Evolutionary conservation across 1,140 invertebrate genomes (phyloP), one percentile per base, ranked within the genome.

Genomic region (Tetramorium alpestre): DNA sequence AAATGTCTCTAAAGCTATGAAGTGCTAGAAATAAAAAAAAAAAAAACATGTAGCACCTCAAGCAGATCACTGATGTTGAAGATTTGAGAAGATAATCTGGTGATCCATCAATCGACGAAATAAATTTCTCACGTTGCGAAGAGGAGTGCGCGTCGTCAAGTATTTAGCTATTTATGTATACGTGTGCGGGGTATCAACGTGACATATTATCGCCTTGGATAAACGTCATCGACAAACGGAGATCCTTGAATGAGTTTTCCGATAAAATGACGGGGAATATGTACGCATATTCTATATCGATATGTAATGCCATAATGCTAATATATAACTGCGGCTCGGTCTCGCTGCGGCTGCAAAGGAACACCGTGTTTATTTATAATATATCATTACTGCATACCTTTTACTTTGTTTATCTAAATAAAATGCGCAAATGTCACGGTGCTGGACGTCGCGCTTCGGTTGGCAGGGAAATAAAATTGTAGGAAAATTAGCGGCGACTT

Each of bases 141-240:
- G 25, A 72, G 11, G 67, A 60, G 4, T 33, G 3, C 11, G 41
- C 18, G 18, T 56, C n/a, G 41, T 54, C 10, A 44, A 73, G 51
- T 72, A 25, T 73, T 75, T 38, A 60, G 54, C 54, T 84, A 82
- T 73, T 82, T 82, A 82, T 62, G 13, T 73, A 73, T 49, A 80
- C 60, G 47, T 41, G 13, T 38, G 47, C 6, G 0, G 60, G 54
- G 11, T 75, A 60, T 73, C 54, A 84, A 13, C 41, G n/a, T 84
- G 80, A 60, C 41, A 84, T 75, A 60, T 73, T 84, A 84, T 84
- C 80, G 54, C 41, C 25, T 75, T 18, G 80, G 80, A 82, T 82
- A 82, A 82, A 33, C 54, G 80, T 84, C 80, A 84, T 84, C 80
- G 80, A 73, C 54, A 84, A 75, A 73, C 69, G 80, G 54, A 82